Evolutionary conservation across 2,888 invertebrate genomes (phyloP), one percentile per base, ranked within the genome.

Genomic region (Tillus elongatus): DNA sequence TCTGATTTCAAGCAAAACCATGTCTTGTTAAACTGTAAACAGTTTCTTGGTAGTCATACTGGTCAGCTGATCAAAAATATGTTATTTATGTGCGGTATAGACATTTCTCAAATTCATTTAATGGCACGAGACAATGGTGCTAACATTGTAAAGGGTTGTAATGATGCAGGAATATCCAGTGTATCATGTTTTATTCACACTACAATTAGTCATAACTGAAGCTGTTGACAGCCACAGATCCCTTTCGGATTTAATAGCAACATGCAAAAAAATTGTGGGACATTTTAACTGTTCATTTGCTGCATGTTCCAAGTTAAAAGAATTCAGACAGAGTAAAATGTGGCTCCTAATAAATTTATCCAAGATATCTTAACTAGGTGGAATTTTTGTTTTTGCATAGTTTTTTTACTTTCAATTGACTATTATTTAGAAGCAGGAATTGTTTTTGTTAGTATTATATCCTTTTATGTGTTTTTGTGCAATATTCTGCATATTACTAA

Each of bases 141-240:
- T n/a, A n/a, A n/a, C n/a, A n/a, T n/a, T n/a, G n/a, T n/a, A n/a
- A n/a, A n/a, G n/a, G n/a, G n/a, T n/a, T 33, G 33, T 16, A 33
- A 8, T 10, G 33, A 33, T 13, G 33, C 33, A 15, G 33, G 15
- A 33, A 33, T 33, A 33, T 19, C 16, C 19, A 33, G 33, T 16
- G 16, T 33, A 16, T 33, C 33, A 16, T 33, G 33, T 33, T 33
- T 33, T 33, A 33, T 33, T 11, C 16, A 33, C 33, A 33, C 33
- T 19, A n/a, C n/a, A n/a, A n/a, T n/a, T n/a, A n/a, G n/a, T n/a
- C n/a, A n/a, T n/a, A n/a, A n/a, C n/a, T n/a, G n/a, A n/a, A n/a
- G n/a, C n/a, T n/a, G n/a, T n/a, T n/a, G n/a, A 16, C 10, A 33
- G 33, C 19, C 33, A 33, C 9, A 33, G 33, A 33, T 33, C 33